Evolutionary conservation across 2,888 invertebrate species (phyloP).

Genomic region (Plemyria rubiginata): DNA sequence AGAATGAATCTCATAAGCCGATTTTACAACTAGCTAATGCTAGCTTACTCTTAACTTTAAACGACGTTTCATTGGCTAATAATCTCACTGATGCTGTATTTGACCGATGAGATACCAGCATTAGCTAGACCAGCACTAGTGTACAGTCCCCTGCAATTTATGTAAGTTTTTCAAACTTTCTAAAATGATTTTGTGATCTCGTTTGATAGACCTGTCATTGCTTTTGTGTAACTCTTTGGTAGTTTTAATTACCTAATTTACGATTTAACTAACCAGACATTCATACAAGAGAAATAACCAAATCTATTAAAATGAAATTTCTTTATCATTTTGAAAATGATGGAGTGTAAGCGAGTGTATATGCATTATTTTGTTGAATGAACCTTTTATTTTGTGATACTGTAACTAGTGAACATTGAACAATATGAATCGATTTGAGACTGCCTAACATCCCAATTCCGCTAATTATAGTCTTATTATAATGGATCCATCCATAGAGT

Average conservation of each 20-base stretch:
- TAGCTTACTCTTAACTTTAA: background rate
- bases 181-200: background rate
- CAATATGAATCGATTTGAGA: constrained; percentile 66
- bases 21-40: constrained; percentile 6
- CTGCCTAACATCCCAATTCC: constrained; percentile 64
- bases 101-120: background rate
- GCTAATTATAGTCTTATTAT: constrained; percentile 58
- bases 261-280: too few species aligned
- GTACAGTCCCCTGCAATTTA: background rate
- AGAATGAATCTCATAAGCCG: constrained; percentile 16
- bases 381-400: constrained; percentile 57
- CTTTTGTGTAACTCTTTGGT: too few species aligned
- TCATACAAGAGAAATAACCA: too few species aligned
- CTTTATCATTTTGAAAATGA: background rate
- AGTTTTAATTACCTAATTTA: too few species aligned
- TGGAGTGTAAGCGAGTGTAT: background rate
- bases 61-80: background rate
- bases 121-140: background rate
- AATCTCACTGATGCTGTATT: background rate
- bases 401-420: constrained; percentile 75
- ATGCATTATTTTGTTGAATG: constrained; percentile 14
- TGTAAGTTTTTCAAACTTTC: background rate
- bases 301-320: too few species aligned
- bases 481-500: constrained; percentile 75
- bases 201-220: too few species aligned